These are phyloP conservation scores for Hypothenemus hampei DNA, from an alignment of 1,140 invertebrate genomes.

Conservation along the genomic window DNA sequence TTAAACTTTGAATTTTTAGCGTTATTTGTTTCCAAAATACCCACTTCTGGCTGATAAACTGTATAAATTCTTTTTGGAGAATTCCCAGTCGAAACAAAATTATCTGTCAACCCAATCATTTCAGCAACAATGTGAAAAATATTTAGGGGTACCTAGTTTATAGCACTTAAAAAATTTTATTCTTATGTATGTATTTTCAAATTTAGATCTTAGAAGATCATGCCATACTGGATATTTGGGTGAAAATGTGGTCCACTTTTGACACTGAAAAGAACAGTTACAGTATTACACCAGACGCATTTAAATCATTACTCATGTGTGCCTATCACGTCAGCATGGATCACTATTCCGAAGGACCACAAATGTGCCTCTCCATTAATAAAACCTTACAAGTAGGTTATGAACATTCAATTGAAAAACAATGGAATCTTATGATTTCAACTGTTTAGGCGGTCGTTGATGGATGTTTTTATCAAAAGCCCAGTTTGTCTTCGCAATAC, in stretches of 20 bases:
- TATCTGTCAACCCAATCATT: slow-evolving; percentile 59
- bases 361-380: slow-evolving; percentile 56
- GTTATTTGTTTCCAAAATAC: slow-evolving; percentile 73
- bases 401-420: neutral
- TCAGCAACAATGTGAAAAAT: slow-evolving; percentile 65
- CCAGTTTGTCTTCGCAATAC: slow-evolving; percentile 64
- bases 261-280: slow-evolving; percentile 43
- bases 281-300: slow-evolving; percentile 53
- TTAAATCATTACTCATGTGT: slow-evolving; percentile 60
- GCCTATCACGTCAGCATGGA: slow-evolving; percentile 73
- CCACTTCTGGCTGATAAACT: slow-evolving; percentile 63
- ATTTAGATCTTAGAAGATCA: slow-evolving; percentile 44
- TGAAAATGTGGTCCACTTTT: slow-evolving; percentile 47
- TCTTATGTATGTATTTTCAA: no score
- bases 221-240: slow-evolving; percentile 35
- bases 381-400: slow-evolving; percentile 53
- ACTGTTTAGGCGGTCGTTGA: slow-evolving; percentile 58
- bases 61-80: slow-evolving; percentile 57
- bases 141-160: slow-evolving; percentile 46
- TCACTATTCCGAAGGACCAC: slow-evolving; percentile 60
- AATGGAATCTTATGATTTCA: no score
- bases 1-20: slow-evolving; percentile 49
- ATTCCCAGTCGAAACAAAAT: slow-evolving; percentile 55
- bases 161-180: neutral
- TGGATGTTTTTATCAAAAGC: slow-evolving; percentile 76